Evolutionary conservation across 2,797 vertebrate species (phyloP).

Genomic region (Pempheris klunzingeri): DNA sequence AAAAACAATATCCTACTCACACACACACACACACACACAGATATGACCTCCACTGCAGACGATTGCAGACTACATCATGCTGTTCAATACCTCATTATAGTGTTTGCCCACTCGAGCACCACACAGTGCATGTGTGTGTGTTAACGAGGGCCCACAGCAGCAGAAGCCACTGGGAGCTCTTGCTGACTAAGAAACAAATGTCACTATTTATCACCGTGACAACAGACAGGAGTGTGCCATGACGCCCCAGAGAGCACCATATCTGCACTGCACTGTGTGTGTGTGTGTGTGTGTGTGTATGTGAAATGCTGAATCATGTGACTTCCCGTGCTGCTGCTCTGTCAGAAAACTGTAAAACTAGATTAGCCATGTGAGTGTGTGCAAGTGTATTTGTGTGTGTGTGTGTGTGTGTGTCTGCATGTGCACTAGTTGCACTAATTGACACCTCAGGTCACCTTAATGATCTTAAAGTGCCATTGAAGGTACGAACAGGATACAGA

Average conservation of each 20-base stretch:
- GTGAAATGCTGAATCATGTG: slow-evolving; percentile 66
- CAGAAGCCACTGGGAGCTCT: slow-evolving; percentile 44
- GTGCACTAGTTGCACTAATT: slow-evolving; percentile 38
- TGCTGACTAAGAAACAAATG: slow-evolving; percentile 72
- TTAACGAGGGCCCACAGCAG: slow-evolving; percentile 33
- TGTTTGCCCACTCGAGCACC: slow-evolving; percentile 30
- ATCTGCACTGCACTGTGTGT: slow-evolving; percentile 31
- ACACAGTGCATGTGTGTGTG: slow-evolving; percentile 33
- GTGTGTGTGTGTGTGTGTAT: slow-evolving; percentile 23
- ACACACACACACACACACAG: slow-evolving; percentile 18
- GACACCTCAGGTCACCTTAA: slow-evolving; percentile 78
- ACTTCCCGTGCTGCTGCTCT: slow-evolving; percentile 62
- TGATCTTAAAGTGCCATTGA: slow-evolving; percentile 68
- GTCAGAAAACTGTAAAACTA: slow-evolving; percentile 70
- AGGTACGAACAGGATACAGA: slow-evolving; percentile 66
- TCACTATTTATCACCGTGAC: slow-evolving; percentile 71
- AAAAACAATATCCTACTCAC: slow-evolving; percentile 8
- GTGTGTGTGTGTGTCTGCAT: slow-evolving; percentile 1
- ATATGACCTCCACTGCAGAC: slow-evolving; percentile 48
- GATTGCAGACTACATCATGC: slow-evolving; percentile 42
- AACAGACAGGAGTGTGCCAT: slow-evolving; percentile 50
- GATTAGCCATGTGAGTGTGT: slow-evolving; percentile 28
- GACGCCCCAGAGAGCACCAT: slow-evolving; percentile 22
- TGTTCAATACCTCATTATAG: slow-evolving; percentile 63
- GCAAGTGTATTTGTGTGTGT: neutral